Evolutionary conservation across 2,113 vertebrate species (phyloP).

Genomic region (Gymnogyps californianus): DNA sequence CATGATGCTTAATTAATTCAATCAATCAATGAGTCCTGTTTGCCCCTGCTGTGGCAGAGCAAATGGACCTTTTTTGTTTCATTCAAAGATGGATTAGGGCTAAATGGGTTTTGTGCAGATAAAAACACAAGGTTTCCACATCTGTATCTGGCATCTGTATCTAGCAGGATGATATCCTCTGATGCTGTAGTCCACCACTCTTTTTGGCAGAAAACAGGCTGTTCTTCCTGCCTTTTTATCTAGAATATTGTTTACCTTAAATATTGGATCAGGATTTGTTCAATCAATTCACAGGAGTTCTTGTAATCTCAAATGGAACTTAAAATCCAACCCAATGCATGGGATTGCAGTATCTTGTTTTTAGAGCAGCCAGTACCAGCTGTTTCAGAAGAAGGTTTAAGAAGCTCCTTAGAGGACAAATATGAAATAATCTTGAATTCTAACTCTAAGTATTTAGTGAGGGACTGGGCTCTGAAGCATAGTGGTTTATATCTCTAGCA

Average conservation of each 20-base stretch:
- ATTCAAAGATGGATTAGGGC: background rate
- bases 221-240: background rate
- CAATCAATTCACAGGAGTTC: background rate
- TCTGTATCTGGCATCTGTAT: background rate
- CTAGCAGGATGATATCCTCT: background rate
- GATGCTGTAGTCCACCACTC: background rate
- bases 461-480: background rate
- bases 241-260: background rate
- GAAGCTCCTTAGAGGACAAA: background rate
- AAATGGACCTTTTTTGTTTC: background rate
- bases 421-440: background rate
- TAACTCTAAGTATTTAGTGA: background rate
- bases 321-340: background rate
- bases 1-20: background rate
- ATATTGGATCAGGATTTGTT: background rate
- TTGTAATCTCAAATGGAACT: background rate
- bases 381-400: background rate
- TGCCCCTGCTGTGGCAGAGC: background rate
- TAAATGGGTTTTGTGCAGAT: background rate
- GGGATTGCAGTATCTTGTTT: background rate
- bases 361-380: background rate
- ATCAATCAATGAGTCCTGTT: background rate
- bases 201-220: background rate
- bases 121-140: background rate
- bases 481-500: background rate